phyloP scores from a whole-genome alignment of 1,140 invertebrate species.

The Thaumatotibia leucotreta region DNA sequence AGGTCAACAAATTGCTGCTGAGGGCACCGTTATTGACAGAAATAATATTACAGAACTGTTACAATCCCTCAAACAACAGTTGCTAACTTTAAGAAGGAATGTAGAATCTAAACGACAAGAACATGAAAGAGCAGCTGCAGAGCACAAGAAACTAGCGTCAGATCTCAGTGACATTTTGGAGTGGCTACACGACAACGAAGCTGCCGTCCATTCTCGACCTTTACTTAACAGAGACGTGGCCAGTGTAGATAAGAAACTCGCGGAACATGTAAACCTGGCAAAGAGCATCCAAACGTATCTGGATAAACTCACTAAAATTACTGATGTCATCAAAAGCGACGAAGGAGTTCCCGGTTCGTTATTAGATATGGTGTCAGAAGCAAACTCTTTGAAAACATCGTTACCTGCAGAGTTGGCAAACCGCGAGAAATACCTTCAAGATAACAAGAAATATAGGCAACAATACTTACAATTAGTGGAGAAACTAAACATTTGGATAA shows the following conservation, averaged over 20 bases:
- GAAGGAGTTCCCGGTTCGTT: slow-evolving; percentile 87
- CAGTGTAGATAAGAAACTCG: slow-evolving; percentile 88
- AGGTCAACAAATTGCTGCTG: slow-evolving; percentile 92
- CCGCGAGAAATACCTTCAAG: slow-evolving; percentile 86
- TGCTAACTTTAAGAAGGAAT: slow-evolving; percentile 85
- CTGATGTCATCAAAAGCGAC: slow-evolving; percentile 83
- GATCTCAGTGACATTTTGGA: slow-evolving; percentile 89
- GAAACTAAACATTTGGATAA: slow-evolving; percentile 90
- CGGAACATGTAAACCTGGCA: slow-evolving; percentile 85
- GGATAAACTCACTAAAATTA: slow-evolving; percentile 82
- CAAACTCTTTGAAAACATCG: slow-evolving; percentile 84
- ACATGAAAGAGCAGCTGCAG: slow-evolving; percentile 91
- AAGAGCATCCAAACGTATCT: slow-evolving; percentile 85
- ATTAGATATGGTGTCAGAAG: slow-evolving; percentile 89
- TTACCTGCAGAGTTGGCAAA: slow-evolving; percentile 88
- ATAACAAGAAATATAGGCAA: slow-evolving; percentile 86
- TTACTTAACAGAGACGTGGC: slow-evolving; percentile 86
- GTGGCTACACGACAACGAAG: slow-evolving; percentile 91
- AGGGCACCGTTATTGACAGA: slow-evolving; percentile 90
- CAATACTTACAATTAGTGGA: slow-evolving; percentile 84
- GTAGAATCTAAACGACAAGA: slow-evolving; percentile 92
- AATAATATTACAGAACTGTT: slow-evolving; percentile 92
- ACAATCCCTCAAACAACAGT: slow-evolving; percentile 90
- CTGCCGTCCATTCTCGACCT: slow-evolving; percentile 87
- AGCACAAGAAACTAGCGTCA: slow-evolving; percentile 87